phyloP scores from a whole-genome alignment of 2,113 vertebrate genomes.

The Passer montanus region DNA sequence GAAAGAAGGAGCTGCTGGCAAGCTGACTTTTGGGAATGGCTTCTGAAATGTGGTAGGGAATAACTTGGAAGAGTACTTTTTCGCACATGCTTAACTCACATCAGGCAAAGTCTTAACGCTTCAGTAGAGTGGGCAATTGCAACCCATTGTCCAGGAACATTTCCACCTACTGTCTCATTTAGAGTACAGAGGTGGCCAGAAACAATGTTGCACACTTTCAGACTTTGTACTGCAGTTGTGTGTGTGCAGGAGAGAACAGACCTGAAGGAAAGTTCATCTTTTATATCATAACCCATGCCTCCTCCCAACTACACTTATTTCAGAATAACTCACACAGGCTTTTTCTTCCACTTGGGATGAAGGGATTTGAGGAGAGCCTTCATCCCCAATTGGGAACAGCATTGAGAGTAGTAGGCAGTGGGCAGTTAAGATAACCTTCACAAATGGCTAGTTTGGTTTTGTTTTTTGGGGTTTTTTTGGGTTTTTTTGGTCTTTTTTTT shows the following conservation, averaged over 20 bases:
- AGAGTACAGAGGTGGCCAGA: neutral
- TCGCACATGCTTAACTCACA: neutral
- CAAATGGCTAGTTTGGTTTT: neutral
- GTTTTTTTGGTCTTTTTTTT: no score
- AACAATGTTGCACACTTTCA: neutral
- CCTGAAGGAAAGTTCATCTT: neutral
- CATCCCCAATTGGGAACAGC: neutral
- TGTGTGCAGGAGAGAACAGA: neutral
- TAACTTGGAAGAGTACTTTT: neutral
- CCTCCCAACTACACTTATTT: fast-evolving
- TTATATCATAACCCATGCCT: neutral
- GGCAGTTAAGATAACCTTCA: neutral
- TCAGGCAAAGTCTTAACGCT: neutral
- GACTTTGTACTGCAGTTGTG: neutral
- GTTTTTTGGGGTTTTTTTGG: no score
- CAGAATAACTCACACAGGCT: neutral
- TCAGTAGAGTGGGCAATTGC: neutral
- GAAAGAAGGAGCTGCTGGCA: neutral
- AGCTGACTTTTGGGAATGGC: neutral
- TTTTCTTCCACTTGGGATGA: neutral
- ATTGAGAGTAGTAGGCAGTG: neutral
- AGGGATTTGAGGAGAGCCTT: neutral
- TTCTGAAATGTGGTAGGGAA: neutral
- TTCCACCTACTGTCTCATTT: constrained; percentile 11
- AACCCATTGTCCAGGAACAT: constrained; percentile 3